Evolutionary conservation across 2,113 vertebrate species (phyloP).

Genomic region (Brachypteracias leptosomus): DNA sequence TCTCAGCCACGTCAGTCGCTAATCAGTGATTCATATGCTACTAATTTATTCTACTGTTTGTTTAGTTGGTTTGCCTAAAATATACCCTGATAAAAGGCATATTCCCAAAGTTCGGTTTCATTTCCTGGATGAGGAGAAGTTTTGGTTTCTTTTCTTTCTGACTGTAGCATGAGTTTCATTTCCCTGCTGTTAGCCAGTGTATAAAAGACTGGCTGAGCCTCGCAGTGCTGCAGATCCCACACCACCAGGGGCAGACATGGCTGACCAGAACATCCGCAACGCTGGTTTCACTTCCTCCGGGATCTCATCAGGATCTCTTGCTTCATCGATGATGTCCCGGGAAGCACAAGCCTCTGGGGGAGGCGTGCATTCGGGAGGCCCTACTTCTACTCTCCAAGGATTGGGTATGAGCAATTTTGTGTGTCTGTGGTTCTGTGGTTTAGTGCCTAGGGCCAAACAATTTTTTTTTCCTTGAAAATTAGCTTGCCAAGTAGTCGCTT

Average conservation of each 20-base stretch:
- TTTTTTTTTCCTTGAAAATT: background rate
- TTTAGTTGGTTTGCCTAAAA: background rate
- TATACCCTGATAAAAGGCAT: background rate
- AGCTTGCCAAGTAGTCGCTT: background rate
- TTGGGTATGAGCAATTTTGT: background rate
- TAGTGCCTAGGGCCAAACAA: background rate
- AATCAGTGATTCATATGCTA: background rate
- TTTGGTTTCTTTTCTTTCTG: background rate
- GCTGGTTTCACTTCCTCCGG: constrained; percentile 20
- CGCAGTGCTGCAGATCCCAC: background rate
- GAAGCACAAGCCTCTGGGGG: background rate
- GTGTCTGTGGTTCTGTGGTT: background rate
- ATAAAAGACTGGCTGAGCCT: background rate
- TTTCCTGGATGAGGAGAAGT: background rate
- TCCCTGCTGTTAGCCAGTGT: background rate
- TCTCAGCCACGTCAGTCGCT: background rate
- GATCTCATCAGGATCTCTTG: background rate
- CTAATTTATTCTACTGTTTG: background rate
- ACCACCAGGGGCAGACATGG: background rate
- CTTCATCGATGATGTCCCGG: background rate
- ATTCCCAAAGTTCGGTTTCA: background rate
- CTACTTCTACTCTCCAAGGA: constrained; percentile 25
- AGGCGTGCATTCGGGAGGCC: background rate
- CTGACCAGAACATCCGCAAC: background rate
- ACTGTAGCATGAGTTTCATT: background rate